phyloP scores from a whole-genome alignment of 2,113 vertebrate species.

The Pygoscelis antarcticus region DNA sequence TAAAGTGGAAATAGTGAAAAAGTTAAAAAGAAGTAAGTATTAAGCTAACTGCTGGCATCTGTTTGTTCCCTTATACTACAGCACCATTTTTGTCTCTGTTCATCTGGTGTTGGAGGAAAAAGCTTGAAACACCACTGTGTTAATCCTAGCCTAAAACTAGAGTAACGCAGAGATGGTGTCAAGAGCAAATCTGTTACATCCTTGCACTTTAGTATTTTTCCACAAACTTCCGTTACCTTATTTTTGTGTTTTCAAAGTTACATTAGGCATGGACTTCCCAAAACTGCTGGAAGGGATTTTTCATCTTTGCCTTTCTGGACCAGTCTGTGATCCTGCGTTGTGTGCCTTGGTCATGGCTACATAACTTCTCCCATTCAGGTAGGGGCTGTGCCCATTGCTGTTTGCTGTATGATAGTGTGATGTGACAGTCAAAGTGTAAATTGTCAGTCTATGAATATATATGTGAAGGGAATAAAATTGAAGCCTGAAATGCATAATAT shows the following conservation, averaged over 20 bases:
- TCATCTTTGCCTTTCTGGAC: background rate
- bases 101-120: background rate
- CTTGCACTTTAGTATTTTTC: background rate
- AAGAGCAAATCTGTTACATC: background rate
- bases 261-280: background rate
- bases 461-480: background rate
- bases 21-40: background rate
- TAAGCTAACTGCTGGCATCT: background rate
- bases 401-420: background rate
- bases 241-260: background rate
- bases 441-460: background rate
- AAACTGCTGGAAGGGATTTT: background rate
- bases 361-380: background rate
- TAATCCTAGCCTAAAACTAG: background rate
- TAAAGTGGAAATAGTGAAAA: background rate
- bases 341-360: background rate
- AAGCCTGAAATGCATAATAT: background rate
- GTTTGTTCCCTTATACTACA: background rate
- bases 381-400: background rate
- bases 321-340: background rate
- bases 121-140: background rate
- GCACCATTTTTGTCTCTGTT: background rate
- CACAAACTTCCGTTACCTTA: background rate
- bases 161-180: background rate
- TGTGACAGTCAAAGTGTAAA: background rate